Percentiles rank a stretch among this genome's conserved stretches.
Evolutionary conservation across 1,140 invertebrate genomes (phyloP).

Genomic region (Microplitis mediator): DNA sequence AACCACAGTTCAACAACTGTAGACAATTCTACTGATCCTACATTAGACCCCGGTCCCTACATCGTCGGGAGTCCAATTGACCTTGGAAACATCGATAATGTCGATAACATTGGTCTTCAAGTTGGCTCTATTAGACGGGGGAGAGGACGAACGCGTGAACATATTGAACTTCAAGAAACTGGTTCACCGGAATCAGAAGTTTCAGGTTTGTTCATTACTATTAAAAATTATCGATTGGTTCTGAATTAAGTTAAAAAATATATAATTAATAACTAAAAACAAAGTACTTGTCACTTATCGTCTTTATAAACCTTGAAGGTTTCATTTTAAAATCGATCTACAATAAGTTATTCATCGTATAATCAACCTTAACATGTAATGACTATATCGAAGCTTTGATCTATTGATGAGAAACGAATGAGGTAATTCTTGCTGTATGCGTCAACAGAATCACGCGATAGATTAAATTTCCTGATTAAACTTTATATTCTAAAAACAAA

Average conservation of each 20-base stretch:
- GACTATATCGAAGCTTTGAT: constrained; percentile 3
- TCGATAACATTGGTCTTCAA: constrained; percentile 53
- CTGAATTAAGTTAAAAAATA: too few relatives aligned
- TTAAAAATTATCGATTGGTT: too few relatives aligned
- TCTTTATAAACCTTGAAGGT: background rate
- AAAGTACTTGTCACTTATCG: background rate
- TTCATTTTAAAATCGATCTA: background rate
- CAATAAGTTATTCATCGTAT: constrained; percentile 1
- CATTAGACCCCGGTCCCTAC: constrained; percentile 49
- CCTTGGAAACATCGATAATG: constrained; percentile 56
- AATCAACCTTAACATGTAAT: background rate
- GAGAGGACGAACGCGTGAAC: constrained; percentile 46
- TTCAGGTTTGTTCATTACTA: constrained; percentile 35
- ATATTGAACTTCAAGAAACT: constrained; percentile 57
- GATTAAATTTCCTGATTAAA: background rate
- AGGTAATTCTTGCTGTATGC: background rate
- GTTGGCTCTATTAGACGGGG: constrained; percentile 36
- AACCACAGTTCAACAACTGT: constrained; percentile 36
- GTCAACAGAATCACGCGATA: background rate
- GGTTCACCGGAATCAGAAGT: constrained; percentile 19
- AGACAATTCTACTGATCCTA: constrained; percentile 26
- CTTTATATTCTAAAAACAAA: background rate
- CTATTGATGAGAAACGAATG: constrained; percentile 7
- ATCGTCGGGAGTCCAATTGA: constrained; percentile 60
- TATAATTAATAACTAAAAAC: background rate